Base-by-base conservation (phyloP, 2,888 invertebrate species). In the Campopleginae sp. region DNA sequence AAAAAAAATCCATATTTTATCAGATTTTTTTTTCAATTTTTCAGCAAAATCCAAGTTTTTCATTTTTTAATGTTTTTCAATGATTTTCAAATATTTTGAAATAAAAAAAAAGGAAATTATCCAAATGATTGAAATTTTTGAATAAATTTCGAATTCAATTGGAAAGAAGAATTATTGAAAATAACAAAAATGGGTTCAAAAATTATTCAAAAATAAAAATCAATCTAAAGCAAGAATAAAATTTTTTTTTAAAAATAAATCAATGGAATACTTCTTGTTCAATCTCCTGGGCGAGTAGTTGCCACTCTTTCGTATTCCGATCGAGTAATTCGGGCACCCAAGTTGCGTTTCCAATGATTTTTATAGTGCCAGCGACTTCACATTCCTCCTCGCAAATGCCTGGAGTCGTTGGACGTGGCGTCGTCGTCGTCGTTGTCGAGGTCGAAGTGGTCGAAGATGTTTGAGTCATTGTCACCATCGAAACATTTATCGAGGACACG, bases 271-370 rank as follows among this genome's bases (percentile, higher is more conserved):
- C 97, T 95, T 98, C 97, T 88, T 95, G 95, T 94, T 97, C 96
- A 51, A 98, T 96, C 91, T 97, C 97, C 89, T 96, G 95, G 0
- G 98, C 98, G 48, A 98, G 94, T 86, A 96, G 95, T 92, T 98
- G 97, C 97, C 97, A 98, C 94, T 98, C 98, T 82, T 96, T 95
- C 0, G 98, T 98, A 91, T 98, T 97, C 89, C 97, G 96, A 93
- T 98, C 98, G 70, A 98, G 94, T 48, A 98, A 94, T 93, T 98
- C 98, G 0, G 98, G 98, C 65, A 97, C 96, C 98, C 98, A 98
- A 91, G 89, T 92, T 7, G 91, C 92, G 93, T 96, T 98, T 89
- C 96, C 96, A 85, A 97, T 95, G 87, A 98, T 96, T 94, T 97
- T 97, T 80, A 98, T 97, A 1, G 98, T 98, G 65, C 97, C 98